Conservation (phyloP, 92 coral and sea anemone species). For the Blastomussa wellsi region DNA sequence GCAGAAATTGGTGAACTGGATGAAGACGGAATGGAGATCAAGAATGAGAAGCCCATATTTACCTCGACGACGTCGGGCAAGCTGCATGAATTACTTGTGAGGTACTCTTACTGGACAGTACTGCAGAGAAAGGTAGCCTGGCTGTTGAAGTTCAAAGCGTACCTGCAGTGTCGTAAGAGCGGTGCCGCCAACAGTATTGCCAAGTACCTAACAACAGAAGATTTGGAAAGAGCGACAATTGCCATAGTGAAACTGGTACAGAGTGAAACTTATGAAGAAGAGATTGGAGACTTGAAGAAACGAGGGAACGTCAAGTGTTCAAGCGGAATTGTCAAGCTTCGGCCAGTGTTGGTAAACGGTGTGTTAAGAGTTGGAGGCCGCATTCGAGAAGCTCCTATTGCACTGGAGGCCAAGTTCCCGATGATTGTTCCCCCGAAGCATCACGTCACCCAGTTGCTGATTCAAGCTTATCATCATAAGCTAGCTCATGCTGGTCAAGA, state of each 20-base stretch:
- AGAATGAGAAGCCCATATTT: conserved; percentile 39
- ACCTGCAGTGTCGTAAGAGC: conserved; percentile 15
- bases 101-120: conserved; percentile 50
- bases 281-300: conserved; percentile 36
- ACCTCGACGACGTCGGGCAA: conserved; percentile 16
- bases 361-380: conserved; percentile 48
- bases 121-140: conserved; percentile 39
- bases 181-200: neutral
- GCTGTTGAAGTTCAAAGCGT: conserved; percentile 47
- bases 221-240: conserved; percentile 31
- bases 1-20: neutral
- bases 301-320: conserved; percentile 14
- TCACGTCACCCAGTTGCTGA: conserved; percentile 43
- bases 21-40: conserved; percentile 31
- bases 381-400: conserved; percentile 32
- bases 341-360: conserved; percentile 17
- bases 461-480: too few species aligned
- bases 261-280: conserved; percentile 32
- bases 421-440: conserved; percentile 47
- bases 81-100: conserved; percentile 39
- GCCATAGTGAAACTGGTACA: conserved; percentile 38
- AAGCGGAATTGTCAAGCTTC: conserved; percentile 25
- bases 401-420: conserved; percentile 13
- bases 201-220: conserved; percentile 41
- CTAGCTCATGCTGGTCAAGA: too few species aligned